Conservation (phyloP, 2,113 vertebrate genomes). For the Cyanoderma ruficeps region DNA sequence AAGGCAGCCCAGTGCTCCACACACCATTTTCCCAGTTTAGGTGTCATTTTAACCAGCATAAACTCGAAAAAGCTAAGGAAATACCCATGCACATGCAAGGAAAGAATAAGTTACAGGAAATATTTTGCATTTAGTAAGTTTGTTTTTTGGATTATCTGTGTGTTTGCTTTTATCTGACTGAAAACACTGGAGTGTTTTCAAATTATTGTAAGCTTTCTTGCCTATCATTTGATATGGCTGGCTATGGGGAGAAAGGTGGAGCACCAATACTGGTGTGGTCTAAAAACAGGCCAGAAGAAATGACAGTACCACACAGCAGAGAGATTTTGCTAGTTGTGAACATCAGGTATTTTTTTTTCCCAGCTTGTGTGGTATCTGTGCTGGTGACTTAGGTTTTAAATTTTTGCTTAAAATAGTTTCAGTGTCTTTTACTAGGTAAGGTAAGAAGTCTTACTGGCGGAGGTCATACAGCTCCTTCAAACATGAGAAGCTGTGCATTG, state of each 20-base stretch:
- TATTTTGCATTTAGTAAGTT: not conserved
- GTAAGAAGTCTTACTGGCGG: conserved; percentile 80
- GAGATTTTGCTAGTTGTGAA: not conserved
- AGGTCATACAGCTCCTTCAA: conserved; percentile 91
- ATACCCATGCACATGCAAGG: not conserved
- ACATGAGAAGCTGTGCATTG: conserved; percentile 84
- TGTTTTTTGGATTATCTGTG: not conserved
- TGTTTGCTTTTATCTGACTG: not conserved
- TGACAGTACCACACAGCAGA: not conserved
- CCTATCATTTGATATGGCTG: not conserved
- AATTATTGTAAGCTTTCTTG: not conserved
- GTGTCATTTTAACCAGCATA: not conserved
- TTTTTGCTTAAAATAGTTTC: not conserved
- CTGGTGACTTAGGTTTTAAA: not conserved
- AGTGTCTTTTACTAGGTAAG: not conserved
- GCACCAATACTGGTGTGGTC: not conserved
- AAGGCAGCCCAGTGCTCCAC: not conserved
- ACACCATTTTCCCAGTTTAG: not conserved
- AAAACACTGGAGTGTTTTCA: not conserved
- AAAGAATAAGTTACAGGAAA: not conserved
- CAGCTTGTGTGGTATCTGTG: not conserved
- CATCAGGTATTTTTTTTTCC: not conserved
- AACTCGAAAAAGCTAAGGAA: not conserved
- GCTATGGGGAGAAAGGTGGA: not conserved
- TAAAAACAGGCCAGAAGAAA: not conserved